Evolutionary conservation across 2,113 vertebrate genomes (phyloP), one percentile per base, ranked within the genome.

Genomic region (Bos taurus): DNA sequence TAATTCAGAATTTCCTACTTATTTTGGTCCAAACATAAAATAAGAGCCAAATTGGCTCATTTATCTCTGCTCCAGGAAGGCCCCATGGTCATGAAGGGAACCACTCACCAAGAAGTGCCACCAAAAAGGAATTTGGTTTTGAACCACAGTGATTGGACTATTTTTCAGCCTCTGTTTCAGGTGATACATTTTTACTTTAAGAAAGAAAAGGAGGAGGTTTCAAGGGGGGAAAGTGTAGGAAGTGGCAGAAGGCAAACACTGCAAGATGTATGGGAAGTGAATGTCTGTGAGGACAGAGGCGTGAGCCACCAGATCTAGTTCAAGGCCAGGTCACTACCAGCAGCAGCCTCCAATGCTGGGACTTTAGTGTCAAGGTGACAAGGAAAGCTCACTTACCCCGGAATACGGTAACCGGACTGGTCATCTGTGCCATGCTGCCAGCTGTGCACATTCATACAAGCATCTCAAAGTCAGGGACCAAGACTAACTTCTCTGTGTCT

Each of bases 1-100:
- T 91, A 94, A 97, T 95, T 97, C 91, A 89, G 78, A 78, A 95
- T 98, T 98, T 96, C 94, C 96, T 89, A 30, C 25, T 43, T 94
- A 95, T 97, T 97, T 96, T 86, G 90, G 91, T 78, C 33, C 93
- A 94, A 93, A 97, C 88, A 93, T 84, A 90, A 96, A 77, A 97
- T 91, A 87, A 97, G 60, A 95, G 28, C 67, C 82, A 95, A 88
- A 97, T 48, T 89, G 60, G 50, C 93, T 97, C 95, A 89, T 98
- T 96, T 74, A 87, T 96, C 97, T 97, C 67, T 85, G 89, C 67
- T 80, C 86, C 17, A 19, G 33, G 52, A 86, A 81, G 54, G 52
- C 26, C 56, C 50, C 0, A 0, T 13, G 46, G 43, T 62, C 67
- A 71, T 23, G 28, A 83, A 81, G 36, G 71, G 50, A 93, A 83